Percentiles rank a stretch among this genome's conserved stretches.
These are phyloP conservation scores for Andrena bucephala DNA, from an alignment of 2,888 invertebrate species.

Conservation along the genomic window DNA sequence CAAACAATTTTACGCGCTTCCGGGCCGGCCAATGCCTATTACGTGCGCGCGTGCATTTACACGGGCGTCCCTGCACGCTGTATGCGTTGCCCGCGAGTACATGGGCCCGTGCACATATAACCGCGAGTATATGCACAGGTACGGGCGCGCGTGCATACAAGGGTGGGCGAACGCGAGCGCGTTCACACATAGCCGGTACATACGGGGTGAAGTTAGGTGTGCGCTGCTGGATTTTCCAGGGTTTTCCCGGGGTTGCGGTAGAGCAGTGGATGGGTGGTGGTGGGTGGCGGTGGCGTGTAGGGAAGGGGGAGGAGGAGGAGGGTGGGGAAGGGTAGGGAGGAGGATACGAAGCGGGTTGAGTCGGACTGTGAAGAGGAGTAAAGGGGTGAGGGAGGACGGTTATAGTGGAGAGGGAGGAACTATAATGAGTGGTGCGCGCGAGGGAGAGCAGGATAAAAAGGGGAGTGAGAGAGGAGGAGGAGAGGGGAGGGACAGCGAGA, in stretches of 20 bases:
- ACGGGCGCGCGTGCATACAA: conserved; percentile 58
- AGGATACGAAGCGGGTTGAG: conserved; percentile 60
- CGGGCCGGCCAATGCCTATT: conserved; percentile 74
- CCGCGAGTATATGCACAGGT: conserved; percentile 47
- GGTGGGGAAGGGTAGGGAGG: conserved; percentile 8
- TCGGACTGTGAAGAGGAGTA: conserved; percentile 53
- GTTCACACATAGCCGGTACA: conserved; percentile 52
- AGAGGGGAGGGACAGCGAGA: conserved; percentile 18
- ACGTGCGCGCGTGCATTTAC: conserved; percentile 61
- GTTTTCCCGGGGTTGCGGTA: conserved; percentile 84
- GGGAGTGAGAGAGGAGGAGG: conserved; percentile 58
- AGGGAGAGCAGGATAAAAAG: conserved; percentile 72
- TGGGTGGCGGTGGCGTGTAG: conserved; percentile 74
- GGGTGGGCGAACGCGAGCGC: conserved; percentile 67
- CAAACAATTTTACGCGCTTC: conserved; percentile 79
- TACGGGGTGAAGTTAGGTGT: conserved; percentile 77
- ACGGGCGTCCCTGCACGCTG: conserved; percentile 1
- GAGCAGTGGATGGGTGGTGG: conserved; percentile 75
- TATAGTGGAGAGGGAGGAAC: conserved; percentile 71
- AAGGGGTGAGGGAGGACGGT: conserved; percentile 52
- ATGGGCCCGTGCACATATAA: neutral
- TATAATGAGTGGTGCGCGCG: conserved; percentile 80
- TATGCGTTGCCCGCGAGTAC: neutral
- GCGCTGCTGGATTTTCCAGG: conserved; percentile 84
- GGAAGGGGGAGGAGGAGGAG: conserved; percentile 35